These are phyloP conservation scores for Caenorhabditis afra DNA, from an alignment of 2,888 invertebrate genomes.

Conservation along the genomic window DNA sequence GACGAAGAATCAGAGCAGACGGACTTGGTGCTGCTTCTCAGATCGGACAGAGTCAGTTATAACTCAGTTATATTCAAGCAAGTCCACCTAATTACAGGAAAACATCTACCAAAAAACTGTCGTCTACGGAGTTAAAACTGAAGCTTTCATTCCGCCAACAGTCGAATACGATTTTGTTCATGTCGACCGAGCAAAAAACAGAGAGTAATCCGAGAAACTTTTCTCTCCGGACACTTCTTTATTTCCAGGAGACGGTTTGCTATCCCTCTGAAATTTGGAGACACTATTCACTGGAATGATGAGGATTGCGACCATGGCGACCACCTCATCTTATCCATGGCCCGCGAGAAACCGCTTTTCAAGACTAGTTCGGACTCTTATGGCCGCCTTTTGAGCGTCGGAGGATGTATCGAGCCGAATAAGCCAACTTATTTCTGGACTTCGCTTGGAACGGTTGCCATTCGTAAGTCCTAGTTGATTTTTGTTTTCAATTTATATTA, in stretches of 20 bases:
- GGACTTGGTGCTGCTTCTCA: slow-evolving; percentile 29
- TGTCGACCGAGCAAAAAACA: slow-evolving; percentile 26
- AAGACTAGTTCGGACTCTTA: background rate
- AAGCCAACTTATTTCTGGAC: slow-evolving; percentile 47
- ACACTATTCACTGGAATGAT: slow-evolving; percentile 30
- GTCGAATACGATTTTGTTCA: slow-evolving; percentile 13
- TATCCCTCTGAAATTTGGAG: slow-evolving; percentile 41
- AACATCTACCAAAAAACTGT: background rate
- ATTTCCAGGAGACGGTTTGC: slow-evolving; percentile 36
- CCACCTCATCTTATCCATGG: background rate
- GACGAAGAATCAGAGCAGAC: slow-evolving; percentile 7
- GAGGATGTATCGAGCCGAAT: slow-evolving; percentile 36
- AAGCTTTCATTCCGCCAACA: slow-evolving; percentile 23
- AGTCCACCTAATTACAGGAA: background rate
- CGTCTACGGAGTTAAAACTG: slow-evolving; percentile 26
- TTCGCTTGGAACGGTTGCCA: slow-evolving; percentile 4
- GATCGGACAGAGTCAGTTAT: slow-evolving; percentile 18
- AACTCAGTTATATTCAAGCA: no score
- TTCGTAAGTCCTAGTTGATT: slow-evolving; percentile 24
- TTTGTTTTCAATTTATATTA: background rate
- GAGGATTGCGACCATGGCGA: slow-evolving; percentile 17
- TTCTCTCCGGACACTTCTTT: no score
- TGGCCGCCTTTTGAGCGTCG: slow-evolving; percentile 17
- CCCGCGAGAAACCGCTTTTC: slow-evolving; percentile 25
- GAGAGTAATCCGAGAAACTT: no score